Evolutionary conservation across 2,797 vertebrate genomes (phyloP).

Genomic region (Thamnophis elegans): DNA sequence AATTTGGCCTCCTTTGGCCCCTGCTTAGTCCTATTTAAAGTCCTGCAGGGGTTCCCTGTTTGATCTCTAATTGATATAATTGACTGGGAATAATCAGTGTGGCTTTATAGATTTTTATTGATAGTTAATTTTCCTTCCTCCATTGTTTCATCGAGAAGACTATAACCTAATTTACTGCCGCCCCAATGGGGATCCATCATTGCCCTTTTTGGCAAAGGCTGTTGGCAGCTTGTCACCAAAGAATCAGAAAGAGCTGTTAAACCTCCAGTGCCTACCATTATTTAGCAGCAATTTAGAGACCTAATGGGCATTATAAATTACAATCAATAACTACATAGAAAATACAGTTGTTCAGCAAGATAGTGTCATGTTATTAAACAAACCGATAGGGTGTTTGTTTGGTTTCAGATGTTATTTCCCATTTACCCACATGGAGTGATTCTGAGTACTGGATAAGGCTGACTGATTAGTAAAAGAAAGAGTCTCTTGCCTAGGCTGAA

Average conservation of each 20-base stretch:
- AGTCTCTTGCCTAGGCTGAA: constrained; percentile 45
- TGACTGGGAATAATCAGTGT: constrained; percentile 80
- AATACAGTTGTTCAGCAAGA: constrained; percentile 77
- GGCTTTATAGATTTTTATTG: constrained; percentile 80
- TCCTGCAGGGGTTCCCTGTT: constrained; percentile 80
- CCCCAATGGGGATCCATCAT: constrained; percentile 79
- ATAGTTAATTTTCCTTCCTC: constrained; percentile 81
- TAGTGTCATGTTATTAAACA: constrained; percentile 73
- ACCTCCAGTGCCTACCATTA: constrained; percentile 76
- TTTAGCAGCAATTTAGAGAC: constrained; percentile 79
- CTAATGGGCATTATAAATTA: constrained; percentile 81
- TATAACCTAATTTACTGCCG: constrained; percentile 81
- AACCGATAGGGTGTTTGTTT: constrained; percentile 59
- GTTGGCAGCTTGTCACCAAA: constrained; percentile 79
- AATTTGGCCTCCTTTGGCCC: constrained; percentile 79
- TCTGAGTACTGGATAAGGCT: constrained; percentile 55
- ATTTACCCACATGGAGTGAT: constrained; percentile 47
- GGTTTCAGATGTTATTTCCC: constrained; percentile 33
- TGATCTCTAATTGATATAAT: constrained; percentile 86
- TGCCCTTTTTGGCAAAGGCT: constrained; percentile 77
- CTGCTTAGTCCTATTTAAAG: constrained; percentile 77
- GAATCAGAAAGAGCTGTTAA: constrained; percentile 79
- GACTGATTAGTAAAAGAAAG: constrained; percentile 62
- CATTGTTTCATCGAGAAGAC: constrained; percentile 79
- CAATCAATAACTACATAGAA: constrained; percentile 80